Evolutionary conservation across 1,140 invertebrate genomes (phyloP).

Genomic region (Amyelois transitella): DNA sequence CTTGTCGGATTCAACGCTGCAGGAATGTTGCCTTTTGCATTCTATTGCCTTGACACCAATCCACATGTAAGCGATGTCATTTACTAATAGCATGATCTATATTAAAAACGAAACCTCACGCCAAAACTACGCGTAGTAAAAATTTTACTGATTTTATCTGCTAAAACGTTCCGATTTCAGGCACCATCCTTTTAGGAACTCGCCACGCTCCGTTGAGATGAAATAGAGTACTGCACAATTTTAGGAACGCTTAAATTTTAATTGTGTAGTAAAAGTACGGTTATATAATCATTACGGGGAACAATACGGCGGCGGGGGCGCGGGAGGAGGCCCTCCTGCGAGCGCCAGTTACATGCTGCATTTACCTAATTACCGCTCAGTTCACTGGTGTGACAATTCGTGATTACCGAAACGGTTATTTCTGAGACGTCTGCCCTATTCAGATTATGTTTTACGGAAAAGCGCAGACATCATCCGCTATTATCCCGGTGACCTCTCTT

Average conservation of each 20-base stretch:
- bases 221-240: slow-evolving; percentile 58
- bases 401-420: slow-evolving; percentile 62
- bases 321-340: slow-evolving; percentile 28
- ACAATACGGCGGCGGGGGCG: slow-evolving; percentile 46
- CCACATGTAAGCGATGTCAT: not conserved
- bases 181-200: slow-evolving; percentile 33
- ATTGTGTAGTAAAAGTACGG: slow-evolving; percentile 72
- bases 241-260: slow-evolving; percentile 73
- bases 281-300: slow-evolving; percentile 70
- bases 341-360: slow-evolving; percentile 62
- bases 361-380: slow-evolving; percentile 68
- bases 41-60: slow-evolving; percentile 12
- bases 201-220: slow-evolving; percentile 49
- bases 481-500: slow-evolving; percentile 19
- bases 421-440: slow-evolving; percentile 36
- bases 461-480: slow-evolving; percentile 22
- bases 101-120: not conserved
- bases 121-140: too few relatives aligned
- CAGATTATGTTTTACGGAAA: slow-evolving; percentile 28
- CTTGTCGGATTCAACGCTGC: slow-evolving; percentile 25
- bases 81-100: not conserved
- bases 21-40: slow-evolving; percentile 29
- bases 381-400: slow-evolving; percentile 61
- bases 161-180: slow-evolving; percentile 28
- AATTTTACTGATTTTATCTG: slow-evolving; percentile 12